Percentiles rank a stretch among this genome's conserved stretches.
Conservation (phyloP, 2,113 vertebrate genomes). For the Protobothrops mucrosquamatus region DNA sequence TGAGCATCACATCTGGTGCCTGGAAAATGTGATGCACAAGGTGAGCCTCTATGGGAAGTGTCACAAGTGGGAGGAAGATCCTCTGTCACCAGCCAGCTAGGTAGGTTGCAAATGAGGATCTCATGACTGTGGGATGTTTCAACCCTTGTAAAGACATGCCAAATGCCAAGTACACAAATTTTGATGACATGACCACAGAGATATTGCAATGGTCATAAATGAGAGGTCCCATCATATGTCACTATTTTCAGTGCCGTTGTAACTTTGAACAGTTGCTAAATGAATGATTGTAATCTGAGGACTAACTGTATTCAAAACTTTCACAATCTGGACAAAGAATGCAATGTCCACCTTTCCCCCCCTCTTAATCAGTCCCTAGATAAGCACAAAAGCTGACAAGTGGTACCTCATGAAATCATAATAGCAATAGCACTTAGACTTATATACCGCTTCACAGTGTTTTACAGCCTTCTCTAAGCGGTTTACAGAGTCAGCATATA, state of each 20-base stretch:
- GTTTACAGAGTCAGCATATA: too few relatives aligned
- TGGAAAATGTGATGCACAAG: background rate
- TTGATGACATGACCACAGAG: background rate
- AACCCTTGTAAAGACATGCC: background rate
- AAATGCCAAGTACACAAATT: background rate
- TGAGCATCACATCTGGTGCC: background rate
- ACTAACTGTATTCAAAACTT: background rate
- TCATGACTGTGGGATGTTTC: background rate
- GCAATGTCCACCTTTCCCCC: background rate
- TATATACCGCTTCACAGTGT: too few relatives aligned
- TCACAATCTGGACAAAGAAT: background rate
- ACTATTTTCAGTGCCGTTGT: background rate
- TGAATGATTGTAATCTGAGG: background rate
- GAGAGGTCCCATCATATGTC: background rate
- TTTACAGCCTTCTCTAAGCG: too few relatives aligned
- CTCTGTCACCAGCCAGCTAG: background rate
- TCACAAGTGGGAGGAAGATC: background rate
- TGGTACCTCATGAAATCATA: background rate
- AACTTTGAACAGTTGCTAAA: background rate
- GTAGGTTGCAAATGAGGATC: background rate
- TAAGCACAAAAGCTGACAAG: background rate
- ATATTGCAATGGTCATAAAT: background rate
- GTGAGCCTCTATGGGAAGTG: background rate
- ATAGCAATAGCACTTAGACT: too few relatives aligned
- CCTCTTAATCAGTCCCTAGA: background rate